phyloP scores from a whole-genome alignment of 2,113 vertebrate species.

The Pachycephala philippinensis region DNA sequence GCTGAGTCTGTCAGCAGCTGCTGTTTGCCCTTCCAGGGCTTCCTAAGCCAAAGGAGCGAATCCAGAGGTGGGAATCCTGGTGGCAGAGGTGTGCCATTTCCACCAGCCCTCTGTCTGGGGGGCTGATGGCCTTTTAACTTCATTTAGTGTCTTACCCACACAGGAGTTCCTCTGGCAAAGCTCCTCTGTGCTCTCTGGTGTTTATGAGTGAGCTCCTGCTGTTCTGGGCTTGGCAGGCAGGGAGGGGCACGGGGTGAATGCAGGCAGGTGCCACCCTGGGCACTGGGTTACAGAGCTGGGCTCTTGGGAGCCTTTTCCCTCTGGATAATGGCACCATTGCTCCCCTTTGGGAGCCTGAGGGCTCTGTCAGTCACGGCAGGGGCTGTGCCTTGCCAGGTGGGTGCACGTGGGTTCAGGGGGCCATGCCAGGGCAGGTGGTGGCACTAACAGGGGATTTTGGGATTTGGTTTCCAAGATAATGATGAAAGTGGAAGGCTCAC shows the following conservation, averaged over 20 bases:
- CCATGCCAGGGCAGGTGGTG: accelerated
- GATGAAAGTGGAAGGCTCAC: not conserved
- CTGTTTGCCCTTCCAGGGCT: not conserved
- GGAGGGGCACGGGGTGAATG: not conserved
- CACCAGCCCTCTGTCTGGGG: not conserved
- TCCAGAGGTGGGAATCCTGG: not conserved
- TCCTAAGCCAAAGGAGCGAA: not conserved
- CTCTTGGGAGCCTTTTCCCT: not conserved
- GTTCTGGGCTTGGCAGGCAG: not conserved
- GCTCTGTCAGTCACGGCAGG: accelerated
- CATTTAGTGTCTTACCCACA: accelerated
- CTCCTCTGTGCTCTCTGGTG: not conserved
- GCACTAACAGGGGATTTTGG: not conserved
- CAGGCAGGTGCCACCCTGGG: not conserved
- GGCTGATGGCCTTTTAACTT: not conserved
- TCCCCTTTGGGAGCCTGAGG: not conserved
- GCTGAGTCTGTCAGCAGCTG: not conserved
- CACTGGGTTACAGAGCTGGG: accelerated
- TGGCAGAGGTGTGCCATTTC: not conserved
- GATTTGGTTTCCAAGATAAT: not conserved
- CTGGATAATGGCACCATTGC: accelerated
- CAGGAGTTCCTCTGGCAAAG: not conserved
- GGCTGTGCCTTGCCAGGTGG: not conserved
- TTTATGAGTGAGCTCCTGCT: not conserved
- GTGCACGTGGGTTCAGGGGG: not conserved